Conservation (phyloP, 2,888 invertebrate genomes). For the Chydorus sphaericus region DNA sequence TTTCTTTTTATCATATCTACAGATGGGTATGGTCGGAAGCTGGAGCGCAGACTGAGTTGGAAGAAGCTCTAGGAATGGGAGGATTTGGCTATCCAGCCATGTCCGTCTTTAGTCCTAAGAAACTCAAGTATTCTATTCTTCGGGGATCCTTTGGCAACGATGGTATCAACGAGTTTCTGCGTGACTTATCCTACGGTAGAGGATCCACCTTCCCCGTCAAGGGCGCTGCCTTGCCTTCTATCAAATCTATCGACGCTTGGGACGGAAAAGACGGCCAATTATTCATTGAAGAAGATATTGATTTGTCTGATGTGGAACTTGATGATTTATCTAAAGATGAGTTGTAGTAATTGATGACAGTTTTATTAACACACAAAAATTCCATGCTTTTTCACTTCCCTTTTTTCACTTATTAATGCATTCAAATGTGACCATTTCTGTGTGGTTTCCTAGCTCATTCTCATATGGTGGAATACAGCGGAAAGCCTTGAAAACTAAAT, state of each 20-base stretch:
- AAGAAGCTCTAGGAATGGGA: conserved; percentile 82
- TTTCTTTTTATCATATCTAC: conserved; percentile 18
- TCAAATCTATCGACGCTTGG: conserved; percentile 59
- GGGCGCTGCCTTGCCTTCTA: conserved; percentile 62
- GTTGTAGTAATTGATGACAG: no score
- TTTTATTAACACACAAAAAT: no score
- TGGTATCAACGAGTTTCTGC: conserved; percentile 88
- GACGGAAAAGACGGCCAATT: conserved; percentile 87
- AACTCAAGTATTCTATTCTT: conserved; percentile 88
- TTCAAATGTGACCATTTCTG: no score
- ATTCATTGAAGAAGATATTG: conserved; percentile 75
- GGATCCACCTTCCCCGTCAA: conserved; percentile 79
- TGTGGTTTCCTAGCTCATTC: no score
- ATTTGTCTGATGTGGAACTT: conserved; percentile 60
- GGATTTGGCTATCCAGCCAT: conserved; percentile 96
- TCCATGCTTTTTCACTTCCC: no score
- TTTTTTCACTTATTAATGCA: no score
- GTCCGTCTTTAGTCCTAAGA: conserved; percentile 90
- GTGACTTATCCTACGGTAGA: conserved; percentile 82
- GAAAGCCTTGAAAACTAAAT: no score
- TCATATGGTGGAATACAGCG: no score
- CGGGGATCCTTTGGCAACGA: conserved; percentile 85
- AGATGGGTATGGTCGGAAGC: conserved; percentile 93
- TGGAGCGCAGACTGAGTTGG: conserved; percentile 64
- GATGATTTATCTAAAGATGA: conserved; percentile 10